Base-by-base conservation (phyloP, 2,888 invertebrate species). In the Hanleya hanleyi region DNA sequence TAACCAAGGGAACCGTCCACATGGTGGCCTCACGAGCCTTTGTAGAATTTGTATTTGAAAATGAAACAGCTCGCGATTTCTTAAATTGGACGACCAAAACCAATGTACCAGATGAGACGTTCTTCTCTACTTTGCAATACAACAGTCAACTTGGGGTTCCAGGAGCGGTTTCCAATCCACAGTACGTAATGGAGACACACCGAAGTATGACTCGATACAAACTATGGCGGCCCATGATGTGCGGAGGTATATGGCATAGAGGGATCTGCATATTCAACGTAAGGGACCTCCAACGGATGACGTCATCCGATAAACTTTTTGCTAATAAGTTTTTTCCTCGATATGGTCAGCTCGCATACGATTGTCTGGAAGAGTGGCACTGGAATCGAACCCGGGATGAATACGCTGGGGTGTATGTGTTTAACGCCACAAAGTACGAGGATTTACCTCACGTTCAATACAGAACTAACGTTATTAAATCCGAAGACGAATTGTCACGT, bases 61-160 rank as follows among this genome's bases (percentile, higher is more conserved):
- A 77, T 61, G 41, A 61, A 9, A 70, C 41, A 22, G 73, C 80
- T 5, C 26, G 37, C n/a, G 78, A 77, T 32, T 79, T 84, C 15
- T 64, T 79, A 12, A 74, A 80, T 9, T 85, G 84, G 84, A 76
- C 83, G 69, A 70, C 51, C 15, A 77, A 78, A 37, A 82, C 81
- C 9, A 62, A 78, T n/a, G 73, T 77, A 9, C 80, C 84, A 7
- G 85, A 85, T 62, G 84, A 85, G 69, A 82, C 81, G 41, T 83
- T 77, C 71, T 85, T 83, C 74, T 47, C 83, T 0, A 82, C 84
- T 1, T 71, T 85, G 29, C 82, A 83, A 64, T 77, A 82, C 67
- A 83, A 80, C 61, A 74, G 80, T 18, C 78, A 80, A 18, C 67
- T 79, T 4, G 74, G 74, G 1, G 74, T 79, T 1, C 82, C 82